Conservation (phyloP, 1,140 invertebrate species). For the Drosophila ananassae region DNA sequence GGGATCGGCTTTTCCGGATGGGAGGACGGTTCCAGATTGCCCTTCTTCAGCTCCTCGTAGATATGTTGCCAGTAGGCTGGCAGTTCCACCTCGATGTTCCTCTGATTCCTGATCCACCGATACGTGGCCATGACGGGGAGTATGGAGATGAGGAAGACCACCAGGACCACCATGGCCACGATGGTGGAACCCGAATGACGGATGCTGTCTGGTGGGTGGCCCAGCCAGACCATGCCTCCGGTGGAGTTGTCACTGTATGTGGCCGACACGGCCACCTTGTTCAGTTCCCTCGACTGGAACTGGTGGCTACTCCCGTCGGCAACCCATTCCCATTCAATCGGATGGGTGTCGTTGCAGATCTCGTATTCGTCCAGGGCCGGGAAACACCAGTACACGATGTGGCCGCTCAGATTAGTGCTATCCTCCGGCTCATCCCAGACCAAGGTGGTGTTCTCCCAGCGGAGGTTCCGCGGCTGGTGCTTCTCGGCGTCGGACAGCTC, state of each 20-base stretch:
- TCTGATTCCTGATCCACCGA: conserved; percentile 3
- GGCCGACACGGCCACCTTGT: conserved; percentile 20
- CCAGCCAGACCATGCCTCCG: conserved; percentile 32
- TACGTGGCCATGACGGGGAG: background rate
- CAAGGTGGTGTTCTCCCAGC: background rate
- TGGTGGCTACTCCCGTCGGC: no score
- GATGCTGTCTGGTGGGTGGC: background rate
- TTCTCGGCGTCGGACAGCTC: background rate
- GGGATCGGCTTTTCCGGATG: no score
- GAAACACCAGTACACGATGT: conserved; percentile 38
- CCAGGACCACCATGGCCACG: conserved; percentile 8
- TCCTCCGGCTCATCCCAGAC: conserved; percentile 14
- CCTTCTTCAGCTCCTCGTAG: no score
- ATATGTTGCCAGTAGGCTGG: background rate
- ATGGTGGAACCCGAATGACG: background rate
- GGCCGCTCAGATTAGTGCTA: background rate
- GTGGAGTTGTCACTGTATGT: background rate
- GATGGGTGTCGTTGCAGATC: conserved; percentile 3
- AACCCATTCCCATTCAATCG: background rate
- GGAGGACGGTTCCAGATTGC: no score
- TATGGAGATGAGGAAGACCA: conserved; percentile 10
- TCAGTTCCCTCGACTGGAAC: background rate
- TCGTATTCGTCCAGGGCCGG: background rate
- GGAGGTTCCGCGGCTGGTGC: background rate
- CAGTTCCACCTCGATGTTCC: conserved; percentile 8